Conservation (phyloP, 2,797 vertebrate species). For the Cyprinella venusta region DNA sequence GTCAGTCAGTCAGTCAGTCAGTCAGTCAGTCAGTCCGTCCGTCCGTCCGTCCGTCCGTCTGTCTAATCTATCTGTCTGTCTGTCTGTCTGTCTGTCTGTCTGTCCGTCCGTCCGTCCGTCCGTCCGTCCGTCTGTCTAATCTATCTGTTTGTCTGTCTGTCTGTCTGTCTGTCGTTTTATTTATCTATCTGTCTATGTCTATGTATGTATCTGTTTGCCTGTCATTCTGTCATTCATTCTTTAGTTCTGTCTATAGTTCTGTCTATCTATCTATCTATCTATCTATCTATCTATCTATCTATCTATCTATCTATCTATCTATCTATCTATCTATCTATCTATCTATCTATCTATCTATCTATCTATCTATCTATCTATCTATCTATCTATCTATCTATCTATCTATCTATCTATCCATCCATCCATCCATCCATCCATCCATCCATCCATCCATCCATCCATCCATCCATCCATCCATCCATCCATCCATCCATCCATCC, state of each 20-base stretch:
- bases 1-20: too few species aligned
- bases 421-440: not conserved
- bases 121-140: not conserved
- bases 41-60: too few species aligned
- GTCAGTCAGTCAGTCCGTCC: too few species aligned
- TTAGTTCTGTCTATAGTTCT: not conserved
- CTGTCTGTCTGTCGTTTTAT: rapidly evolving
- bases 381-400: not conserved
- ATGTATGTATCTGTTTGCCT: not conserved
- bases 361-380: not conserved
- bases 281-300: too few species aligned
- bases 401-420: not conserved
- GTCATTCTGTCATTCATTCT: not conserved
- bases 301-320: too few species aligned
- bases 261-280: not conserved
- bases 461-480: not conserved
- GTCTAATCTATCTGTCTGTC: not conserved
- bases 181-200: rapidly evolving
- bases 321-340: too few species aligned
- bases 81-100: not conserved
- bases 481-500: not conserved
- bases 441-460: not conserved
- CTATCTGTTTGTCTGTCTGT: not conserved
- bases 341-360: rapidly evolving
- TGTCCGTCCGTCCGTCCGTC: rapidly evolving